Base-by-base conservation (phyloP, 2,888 invertebrate species). In the Agriopis aurantiaria region DNA sequence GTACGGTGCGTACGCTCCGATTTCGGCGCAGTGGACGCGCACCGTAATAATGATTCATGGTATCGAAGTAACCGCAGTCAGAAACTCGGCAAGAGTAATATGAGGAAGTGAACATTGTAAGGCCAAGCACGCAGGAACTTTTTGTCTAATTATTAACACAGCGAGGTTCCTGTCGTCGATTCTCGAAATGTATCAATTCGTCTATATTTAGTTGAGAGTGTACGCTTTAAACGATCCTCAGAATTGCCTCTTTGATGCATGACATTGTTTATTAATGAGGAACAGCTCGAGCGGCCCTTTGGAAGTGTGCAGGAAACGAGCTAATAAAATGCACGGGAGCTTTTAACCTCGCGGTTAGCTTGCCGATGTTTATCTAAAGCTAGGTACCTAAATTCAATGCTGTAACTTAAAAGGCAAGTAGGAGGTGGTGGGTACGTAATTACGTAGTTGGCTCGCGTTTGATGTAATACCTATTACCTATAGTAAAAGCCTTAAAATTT, bases 241-340 rank as follows among this genome's bases (percentile, higher is more conserved):
- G 86, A 88, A 88, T 81, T 70, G 73, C 71, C 76, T 76, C 87
- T 90, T 91, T 91, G 87, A 91, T 88, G 88, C 82, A 83, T 79
- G 78, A 82, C 83, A 87, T 84, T 89, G 86, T 89, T 87, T 87
- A 88, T 87, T 87, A 87, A 89, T 86, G 86, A 82, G 80, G 69
- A 84, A 82, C 84, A 82, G 72, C 76, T 9, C 75, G 73, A 73
- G 76, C 78, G 75, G 75, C 78, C 76, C 84, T 85, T 87, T 86
- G 84, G 86, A 82, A 81, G 80, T 76, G 77, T 71, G 79, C 84
- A 85, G 87, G 85, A 85, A 87, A 85, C 83, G 80, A 77, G 79
- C 77, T 80, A 86, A 86, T 89, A 87, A 88, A 85, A 80, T 78
- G 78, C 76, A 66, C 76, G 74, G 74, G 74, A 77, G 81, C 80